Conservation (phyloP, 2,888 invertebrate species). For the Aporophyla nigra region DNA sequence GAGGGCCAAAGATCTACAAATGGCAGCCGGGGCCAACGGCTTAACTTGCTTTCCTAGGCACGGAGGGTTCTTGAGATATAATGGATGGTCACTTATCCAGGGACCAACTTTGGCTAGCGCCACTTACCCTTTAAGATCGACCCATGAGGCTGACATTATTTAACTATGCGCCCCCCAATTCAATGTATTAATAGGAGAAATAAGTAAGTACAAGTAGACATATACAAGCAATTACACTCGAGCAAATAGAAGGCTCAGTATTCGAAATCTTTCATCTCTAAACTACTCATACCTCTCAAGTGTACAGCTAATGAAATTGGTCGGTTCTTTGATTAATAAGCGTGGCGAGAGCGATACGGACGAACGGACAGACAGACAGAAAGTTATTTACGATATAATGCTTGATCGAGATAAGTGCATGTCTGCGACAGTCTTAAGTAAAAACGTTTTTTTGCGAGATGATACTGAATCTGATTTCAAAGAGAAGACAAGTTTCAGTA, state of each 20-base stretch:
- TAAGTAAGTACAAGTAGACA: neutral
- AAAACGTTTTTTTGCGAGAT: conserved; percentile 27
- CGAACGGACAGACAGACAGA: conserved; percentile 67
- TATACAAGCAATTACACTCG: neutral
- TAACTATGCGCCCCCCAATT: neutral
- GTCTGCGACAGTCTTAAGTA: conserved; percentile 42
- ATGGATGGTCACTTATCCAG: neutral
- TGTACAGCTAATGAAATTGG: conserved; percentile 55
- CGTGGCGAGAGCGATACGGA: conserved; percentile 68
- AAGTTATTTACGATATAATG: conserved; percentile 74
- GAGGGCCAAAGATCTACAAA: neutral
- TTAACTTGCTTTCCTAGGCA: neutral
- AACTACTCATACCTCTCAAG: conserved; percentile 44
- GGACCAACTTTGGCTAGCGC: neutral
- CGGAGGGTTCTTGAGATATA: neutral
- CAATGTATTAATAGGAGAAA: neutral
- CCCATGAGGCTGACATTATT: neutral
- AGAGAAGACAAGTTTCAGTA: neutral
- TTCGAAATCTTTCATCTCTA: conserved; percentile 47
- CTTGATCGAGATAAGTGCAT: conserved; percentile 43
- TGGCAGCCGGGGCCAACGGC: neutral
- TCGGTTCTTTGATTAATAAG: conserved; percentile 48
- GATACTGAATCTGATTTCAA: conserved; percentile 5
- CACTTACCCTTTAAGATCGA: neutral
- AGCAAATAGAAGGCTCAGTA: conserved; percentile 14